phyloP scores from a whole-genome alignment of 2,113 vertebrate species.

The Erinaceus europaeus region DNA sequence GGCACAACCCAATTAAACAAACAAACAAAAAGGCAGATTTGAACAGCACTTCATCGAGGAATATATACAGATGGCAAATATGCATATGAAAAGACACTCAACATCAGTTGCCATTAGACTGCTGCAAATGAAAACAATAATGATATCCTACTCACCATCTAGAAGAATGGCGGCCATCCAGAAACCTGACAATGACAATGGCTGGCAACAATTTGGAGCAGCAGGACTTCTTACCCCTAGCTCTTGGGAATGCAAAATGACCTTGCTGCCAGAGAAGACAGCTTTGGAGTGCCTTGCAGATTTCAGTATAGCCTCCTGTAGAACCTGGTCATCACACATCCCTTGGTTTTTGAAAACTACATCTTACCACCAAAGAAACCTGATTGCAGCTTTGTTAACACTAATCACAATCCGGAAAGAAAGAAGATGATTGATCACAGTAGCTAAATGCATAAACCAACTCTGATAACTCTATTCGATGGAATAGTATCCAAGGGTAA shows the following conservation, averaged over 20 bases:
- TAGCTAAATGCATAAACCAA: neutral
- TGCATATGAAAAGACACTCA: constrained; percentile 50
- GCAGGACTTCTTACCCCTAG: neutral
- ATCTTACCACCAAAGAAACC: neutral
- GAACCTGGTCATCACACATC: neutral
- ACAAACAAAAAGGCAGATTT: neutral
- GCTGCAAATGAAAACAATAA: constrained; percentile 17
- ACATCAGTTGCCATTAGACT: neutral
- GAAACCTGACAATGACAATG: neutral
- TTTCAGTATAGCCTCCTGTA: neutral
- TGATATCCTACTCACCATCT: neutral
- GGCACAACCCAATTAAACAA: neutral
- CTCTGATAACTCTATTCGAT: neutral
- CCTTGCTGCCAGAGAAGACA: neutral
- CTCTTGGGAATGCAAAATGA: neutral
- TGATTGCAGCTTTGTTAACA: neutral
- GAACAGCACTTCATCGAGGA: neutral
- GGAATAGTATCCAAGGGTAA: neutral
- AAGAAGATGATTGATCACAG: neutral
- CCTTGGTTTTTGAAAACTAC: no score
- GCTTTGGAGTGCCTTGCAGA: neutral
- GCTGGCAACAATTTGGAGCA: neutral
- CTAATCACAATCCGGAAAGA: neutral
- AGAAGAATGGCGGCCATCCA: constrained; percentile 30
- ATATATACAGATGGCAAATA: constrained; percentile 38